Conservation (phyloP, 2,113 vertebrate genomes). For the Athene cunicularia region DNA sequence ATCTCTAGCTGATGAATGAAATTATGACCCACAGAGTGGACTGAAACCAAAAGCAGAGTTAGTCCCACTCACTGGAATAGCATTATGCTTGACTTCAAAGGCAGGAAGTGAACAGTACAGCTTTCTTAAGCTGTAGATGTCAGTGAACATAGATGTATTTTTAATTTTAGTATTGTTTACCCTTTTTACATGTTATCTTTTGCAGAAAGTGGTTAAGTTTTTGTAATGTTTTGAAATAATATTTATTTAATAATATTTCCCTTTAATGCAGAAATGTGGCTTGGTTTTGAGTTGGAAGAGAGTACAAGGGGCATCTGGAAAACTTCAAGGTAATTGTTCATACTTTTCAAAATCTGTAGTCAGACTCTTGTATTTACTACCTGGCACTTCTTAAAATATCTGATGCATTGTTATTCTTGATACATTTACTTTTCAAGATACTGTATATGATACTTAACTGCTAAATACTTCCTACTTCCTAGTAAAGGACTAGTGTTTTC, state of each 20-base stretch:
- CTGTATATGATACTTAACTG: background rate
- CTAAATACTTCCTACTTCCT: background rate
- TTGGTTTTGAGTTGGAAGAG: slow-evolving; percentile 99
- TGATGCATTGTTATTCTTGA: background rate
- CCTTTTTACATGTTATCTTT: background rate
- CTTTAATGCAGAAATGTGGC: slow-evolving; percentile 90
- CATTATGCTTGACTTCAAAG: background rate
- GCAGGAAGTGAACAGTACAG: background rate
- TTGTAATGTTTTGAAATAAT: background rate
- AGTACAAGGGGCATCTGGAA: slow-evolving; percentile 98
- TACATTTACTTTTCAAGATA: background rate
- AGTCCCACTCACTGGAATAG: background rate
- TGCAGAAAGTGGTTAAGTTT: background rate
- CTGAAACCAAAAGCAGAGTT: background rate
- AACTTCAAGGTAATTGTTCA: slow-evolving; percentile 91
- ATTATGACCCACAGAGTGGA: background rate
- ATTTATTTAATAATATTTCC: background rate
- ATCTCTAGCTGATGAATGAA: background rate
- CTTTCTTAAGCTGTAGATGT: background rate
- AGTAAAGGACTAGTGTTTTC: background rate
- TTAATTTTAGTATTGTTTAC: background rate
- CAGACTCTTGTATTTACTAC: background rate
- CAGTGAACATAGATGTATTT: background rate
- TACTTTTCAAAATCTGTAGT: background rate
- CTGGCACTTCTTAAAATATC: background rate